Conservation (phyloP, 2,113 vertebrate genomes). For the Ctenodactylus gundi region DNA sequence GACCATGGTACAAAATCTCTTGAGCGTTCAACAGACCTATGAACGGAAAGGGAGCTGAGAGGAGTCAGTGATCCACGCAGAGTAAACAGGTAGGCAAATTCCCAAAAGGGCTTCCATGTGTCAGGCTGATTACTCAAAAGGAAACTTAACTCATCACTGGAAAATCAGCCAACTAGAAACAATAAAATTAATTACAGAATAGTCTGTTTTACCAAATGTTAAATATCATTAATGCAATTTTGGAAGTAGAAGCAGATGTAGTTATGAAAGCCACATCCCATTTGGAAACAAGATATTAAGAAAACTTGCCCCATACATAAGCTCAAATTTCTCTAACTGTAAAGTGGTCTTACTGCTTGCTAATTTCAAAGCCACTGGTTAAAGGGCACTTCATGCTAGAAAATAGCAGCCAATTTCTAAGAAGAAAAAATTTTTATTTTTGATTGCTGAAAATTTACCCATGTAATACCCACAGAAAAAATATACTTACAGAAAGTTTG, state of each 20-base stretch:
- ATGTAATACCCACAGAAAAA: background rate
- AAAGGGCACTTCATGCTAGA: constrained; percentile 41
- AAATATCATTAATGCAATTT: constrained; percentile 12
- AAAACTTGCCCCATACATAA: background rate
- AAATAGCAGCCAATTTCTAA: background rate
- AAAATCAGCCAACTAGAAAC: constrained; percentile 26
- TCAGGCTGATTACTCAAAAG: background rate
- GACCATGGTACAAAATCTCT: background rate
- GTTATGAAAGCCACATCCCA: background rate
- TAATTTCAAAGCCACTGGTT: background rate
- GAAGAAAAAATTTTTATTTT: constrained; percentile 5
- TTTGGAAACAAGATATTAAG: background rate
- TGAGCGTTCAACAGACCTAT: background rate
- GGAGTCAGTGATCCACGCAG: background rate
- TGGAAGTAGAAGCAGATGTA: background rate
- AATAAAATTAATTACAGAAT: constrained; percentile 28
- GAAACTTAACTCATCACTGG: background rate
- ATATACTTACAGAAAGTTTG: background rate
- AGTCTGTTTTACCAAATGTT: constrained; percentile 22
- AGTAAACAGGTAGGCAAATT: background rate
- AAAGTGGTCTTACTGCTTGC: background rate
- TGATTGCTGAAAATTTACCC: background rate
- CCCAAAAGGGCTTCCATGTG: background rate
- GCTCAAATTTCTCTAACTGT: constrained; percentile 2
- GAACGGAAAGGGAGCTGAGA: background rate